Evolutionary conservation across 1,140 invertebrate genomes (phyloP), one percentile per base, ranked within the genome.

Genomic region (Psix sp.): DNA sequence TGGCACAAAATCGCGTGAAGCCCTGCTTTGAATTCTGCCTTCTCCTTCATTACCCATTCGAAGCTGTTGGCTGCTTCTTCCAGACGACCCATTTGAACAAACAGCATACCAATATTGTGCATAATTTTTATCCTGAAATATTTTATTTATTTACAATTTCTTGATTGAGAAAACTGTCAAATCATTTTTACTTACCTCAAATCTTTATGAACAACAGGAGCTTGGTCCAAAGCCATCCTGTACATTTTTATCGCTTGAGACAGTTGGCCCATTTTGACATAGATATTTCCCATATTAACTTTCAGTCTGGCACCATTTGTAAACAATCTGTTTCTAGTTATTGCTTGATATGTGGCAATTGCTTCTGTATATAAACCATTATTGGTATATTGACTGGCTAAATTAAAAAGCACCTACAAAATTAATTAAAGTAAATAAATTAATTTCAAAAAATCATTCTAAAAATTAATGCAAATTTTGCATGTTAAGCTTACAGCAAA

Each of bases 261-360:
- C 78, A 94, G 96, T 79, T 99, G 95, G 20, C 95, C 95, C 89
- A 98, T 94, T 85, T 95, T 94, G 71, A 95, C 96, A 86, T 98
- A 97, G 81, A 99, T 98, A 83, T 99, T 99, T 1, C 97, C 98
- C 93, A 99, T 99, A 80, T 99, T 99, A 0, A 99, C 92, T 89
- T 98, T 98, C 0, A 99, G 86, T 68, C 97, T 91, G 78, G 96
- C 94, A 33, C 93, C 93, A 81, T 96, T 95, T n/a, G 90, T 92
- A 81, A 96, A 95, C 86, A 94, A 91, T 80, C 92, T 91, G 80
- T 96, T 96, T 77, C 94, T 93, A 1, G 93, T 93, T 66, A 96
- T 94, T 15, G 93, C 91, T 84, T 96, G 94, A 86, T 99, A 99
- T 0, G 96, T 98, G 75, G 97, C 97, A 15, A 99, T 88, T 0